Base-by-base conservation (phyloP, 1,140 invertebrate species). In the Drosophila auraria region DNA sequence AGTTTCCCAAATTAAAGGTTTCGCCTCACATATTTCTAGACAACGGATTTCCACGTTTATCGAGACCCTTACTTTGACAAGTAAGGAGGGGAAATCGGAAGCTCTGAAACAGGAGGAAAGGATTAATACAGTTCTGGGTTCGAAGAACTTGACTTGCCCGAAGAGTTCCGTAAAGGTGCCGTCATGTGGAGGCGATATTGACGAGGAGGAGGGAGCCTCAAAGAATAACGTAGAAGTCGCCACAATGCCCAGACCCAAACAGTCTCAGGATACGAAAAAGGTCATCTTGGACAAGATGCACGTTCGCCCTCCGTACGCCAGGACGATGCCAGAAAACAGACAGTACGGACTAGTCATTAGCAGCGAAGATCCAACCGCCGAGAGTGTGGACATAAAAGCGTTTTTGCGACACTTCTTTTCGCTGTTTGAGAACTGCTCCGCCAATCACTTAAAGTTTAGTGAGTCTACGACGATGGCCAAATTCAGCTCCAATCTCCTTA, bases 381-480 rank as follows among this genome's bases (percentile, higher is more conserved):
- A 69, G 0, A 14, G 47, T 9, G 25, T 61, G 11, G 64, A 80
- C 6, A 12, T 27, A 1, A 9, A 40, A 5, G 63, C 44, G 5
- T 44, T 80, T 8, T 53, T 81, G 40, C 44, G 4, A 2, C 78
- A 81, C 42, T 80, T 81, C 5, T 64, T 57, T 15, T 15, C 25
- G 3, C 30, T 75, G 0, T 75, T 80, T 6, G 49, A 66, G 11
- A 49, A 42, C 0, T 45, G 23, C 0, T n/a, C 11, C 15, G 53
- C 33, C 3, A 3, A 8, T 23, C n/a, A 40, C 1, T 23, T 81
- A 11, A 56, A 64, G 11, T 81, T 81, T 6, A 80, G 59, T 15
- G 71, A 80, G 5, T 51, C 30, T 7, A 50, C 56, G 0, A 49
- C 79, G 0, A 70, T 75, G 23, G 33, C 71, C 0, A 36, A 23